These are phyloP conservation scores for Ictidomys tridecemlineatus DNA, from an alignment of 2,113 vertebrate species.

Conservation along the genomic window DNA sequence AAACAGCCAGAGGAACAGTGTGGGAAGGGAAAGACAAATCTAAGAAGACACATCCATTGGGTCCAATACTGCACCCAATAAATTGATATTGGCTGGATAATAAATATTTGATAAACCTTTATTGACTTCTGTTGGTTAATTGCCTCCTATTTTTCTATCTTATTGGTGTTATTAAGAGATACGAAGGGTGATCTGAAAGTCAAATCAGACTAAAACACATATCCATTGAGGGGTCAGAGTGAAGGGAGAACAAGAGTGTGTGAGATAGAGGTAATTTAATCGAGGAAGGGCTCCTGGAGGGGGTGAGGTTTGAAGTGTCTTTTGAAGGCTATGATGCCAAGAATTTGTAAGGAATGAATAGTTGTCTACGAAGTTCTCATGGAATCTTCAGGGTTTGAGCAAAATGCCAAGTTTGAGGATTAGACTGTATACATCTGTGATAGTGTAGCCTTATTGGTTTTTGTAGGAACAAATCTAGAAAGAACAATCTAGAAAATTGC, in stretches of 20 bases:
- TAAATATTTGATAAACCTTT: conserved; percentile 6
- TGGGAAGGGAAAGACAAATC: background rate
- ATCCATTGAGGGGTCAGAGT: background rate
- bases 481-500: background rate
- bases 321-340: conserved; percentile 12
- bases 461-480: background rate
- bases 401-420: background rate
- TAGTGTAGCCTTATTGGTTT: background rate
- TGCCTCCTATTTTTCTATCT: background rate
- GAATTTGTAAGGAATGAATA: background rate
- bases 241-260: background rate
- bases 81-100: background rate
- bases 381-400: background rate
- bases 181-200: conserved; percentile 35
- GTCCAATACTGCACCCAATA: background rate
- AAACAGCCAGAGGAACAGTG: background rate
- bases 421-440: conserved; percentile 28
- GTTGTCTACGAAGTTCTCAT: background rate
- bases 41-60: background rate
- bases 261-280: background rate
- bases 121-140: background rate
- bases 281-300: background rate
- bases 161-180: conserved; percentile 11
- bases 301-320: background rate
- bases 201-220: background rate